Base-by-base conservation (phyloP, 2,888 invertebrate genomes). In the Platynereis dumerilii region DNA sequence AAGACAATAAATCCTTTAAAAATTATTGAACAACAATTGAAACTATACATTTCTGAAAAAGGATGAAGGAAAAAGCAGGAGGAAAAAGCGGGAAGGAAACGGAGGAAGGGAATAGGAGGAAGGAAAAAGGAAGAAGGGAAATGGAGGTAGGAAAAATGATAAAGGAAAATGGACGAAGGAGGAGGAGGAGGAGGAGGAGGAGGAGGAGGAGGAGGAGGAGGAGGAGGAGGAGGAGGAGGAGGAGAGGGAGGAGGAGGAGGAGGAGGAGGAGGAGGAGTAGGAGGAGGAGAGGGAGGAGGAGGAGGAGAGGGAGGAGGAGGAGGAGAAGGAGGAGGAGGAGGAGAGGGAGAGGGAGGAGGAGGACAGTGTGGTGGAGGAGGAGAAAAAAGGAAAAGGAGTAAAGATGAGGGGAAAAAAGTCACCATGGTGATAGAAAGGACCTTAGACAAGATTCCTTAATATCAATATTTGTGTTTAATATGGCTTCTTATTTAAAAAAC, bases 111-210 rank as follows among this genome's bases (percentile, higher is more conserved):
- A 20, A 20, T 5, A 24, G 42, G 22, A 39, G 58, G 24, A 20
- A 39, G 39, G 20, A 24, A 20, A 34, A 20, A 24, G 42, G 42
- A 27, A 5, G n/a, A 34, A 20, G 28, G 22, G 34, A 12, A 34
- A 20, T 10, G 22, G n/a, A 34, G 24, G 42, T 12, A 20, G 20
- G 20, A 20, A 34, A 20, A 24, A 20, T 10, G 22, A 5, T 3
- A 34, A 20, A 20, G 22, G 34, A 12, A 34, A 20, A 20, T 12
- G 29, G 58, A 58, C 7, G 15, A 10, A 58, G 58, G 42, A 39
- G 42, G 58, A 34, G 39, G 29, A 58, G 58, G 58, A 58, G 58
- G 58, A 58, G 39, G 34, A 39, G 39, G 58, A 58, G 58, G 29
- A 58, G 29, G 42, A 58, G 58, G 39, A 34, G 39, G 58, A 58